Conservation (phyloP, 2,113 vertebrate genomes). For the Sitta europaea region DNA sequence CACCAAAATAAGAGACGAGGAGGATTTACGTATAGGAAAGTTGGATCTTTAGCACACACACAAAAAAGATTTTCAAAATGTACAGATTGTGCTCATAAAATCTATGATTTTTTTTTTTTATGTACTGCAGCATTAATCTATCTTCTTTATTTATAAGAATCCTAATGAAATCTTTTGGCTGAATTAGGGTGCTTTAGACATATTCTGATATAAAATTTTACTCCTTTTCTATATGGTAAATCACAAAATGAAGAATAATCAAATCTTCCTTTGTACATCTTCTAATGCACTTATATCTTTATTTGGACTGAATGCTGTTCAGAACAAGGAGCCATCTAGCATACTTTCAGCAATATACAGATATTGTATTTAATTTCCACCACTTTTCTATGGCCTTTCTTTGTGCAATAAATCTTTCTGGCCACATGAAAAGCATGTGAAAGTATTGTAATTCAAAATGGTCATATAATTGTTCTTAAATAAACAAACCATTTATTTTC, state of each 20-base stretch:
- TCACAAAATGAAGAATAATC: background rate
- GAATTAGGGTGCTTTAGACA: background rate
- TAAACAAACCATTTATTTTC: background rate
- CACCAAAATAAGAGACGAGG: background rate
- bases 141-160: background rate
- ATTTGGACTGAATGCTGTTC: background rate
- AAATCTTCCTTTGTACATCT: background rate
- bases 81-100: background rate
- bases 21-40: background rate
- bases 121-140: background rate
- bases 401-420: background rate
- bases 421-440: background rate
- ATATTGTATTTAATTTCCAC: background rate
- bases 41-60: background rate
- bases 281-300: background rate
- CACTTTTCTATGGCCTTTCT: background rate
- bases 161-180: background rate
- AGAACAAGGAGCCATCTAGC: background rate
- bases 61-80: background rate
- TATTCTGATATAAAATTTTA: background rate
- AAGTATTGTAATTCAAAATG: background rate
- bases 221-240: background rate
- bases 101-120: background rate
- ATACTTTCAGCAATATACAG: background rate
- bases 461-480: background rate